A percentile compares a stretch with the other conserved stretches of the same genome.
phyloP scores from a whole-genome alignment of 2,113 vertebrate species.

The Urocynchramus pylzowi region DNA sequence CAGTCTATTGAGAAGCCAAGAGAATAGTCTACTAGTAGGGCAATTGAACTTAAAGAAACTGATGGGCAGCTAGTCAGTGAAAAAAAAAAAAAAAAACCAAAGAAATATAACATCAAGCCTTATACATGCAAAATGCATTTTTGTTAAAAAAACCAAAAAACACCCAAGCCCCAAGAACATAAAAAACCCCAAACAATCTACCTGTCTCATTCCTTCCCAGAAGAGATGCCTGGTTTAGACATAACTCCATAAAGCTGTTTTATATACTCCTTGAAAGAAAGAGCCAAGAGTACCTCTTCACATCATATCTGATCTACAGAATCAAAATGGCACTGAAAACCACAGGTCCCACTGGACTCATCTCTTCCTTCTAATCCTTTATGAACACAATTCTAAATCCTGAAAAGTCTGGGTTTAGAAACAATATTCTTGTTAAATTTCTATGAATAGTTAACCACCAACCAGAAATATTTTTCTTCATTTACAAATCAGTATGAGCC shows the following conservation, averaged over 20 bases:
- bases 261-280: background rate
- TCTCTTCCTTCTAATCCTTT: background rate
- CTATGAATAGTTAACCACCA: background rate
- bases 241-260: background rate
- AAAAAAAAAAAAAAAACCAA: fast-evolving
- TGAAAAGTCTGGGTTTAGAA: background rate
- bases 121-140: background rate
- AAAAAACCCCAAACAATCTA: background rate
- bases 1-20: background rate
- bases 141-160: background rate
- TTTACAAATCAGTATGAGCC: background rate
- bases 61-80: background rate
- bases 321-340: background rate
- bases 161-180: background rate
- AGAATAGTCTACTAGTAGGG: background rate
- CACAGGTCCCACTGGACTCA: background rate
- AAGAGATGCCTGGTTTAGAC: background rate
- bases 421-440: background rate
- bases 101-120: background rate
- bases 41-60: background rate
- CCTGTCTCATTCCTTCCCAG: background rate
- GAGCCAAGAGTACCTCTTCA: background rate
- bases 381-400: background rate
- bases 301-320: background rate
- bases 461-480: background rate